phyloP scores from a whole-genome alignment of 2,888 invertebrate species.

The Xestia ashworthii region DNA sequence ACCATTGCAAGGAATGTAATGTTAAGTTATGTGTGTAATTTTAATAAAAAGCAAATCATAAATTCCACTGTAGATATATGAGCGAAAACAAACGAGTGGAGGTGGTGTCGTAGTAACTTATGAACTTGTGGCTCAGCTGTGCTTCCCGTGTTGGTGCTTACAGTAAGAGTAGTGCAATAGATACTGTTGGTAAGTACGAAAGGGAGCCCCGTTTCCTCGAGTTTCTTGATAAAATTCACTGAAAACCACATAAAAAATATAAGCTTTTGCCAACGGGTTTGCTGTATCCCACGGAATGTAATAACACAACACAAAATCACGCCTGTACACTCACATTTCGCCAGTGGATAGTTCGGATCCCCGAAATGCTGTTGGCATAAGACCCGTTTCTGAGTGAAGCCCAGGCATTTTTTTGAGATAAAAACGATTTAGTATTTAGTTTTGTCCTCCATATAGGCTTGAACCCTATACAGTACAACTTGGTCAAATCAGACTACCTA shows the following conservation, averaged over 20 bases:
- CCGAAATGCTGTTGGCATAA: not conserved
- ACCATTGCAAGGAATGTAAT: not conserved
- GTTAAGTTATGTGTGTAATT: not conserved
- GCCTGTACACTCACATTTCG: too few relatives aligned
- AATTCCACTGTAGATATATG: not conserved
- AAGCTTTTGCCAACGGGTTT: not conserved
- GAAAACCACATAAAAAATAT: not conserved
- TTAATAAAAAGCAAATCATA: not conserved
- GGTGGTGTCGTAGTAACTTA: slow-evolving; percentile 5
- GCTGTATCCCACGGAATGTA: not conserved
- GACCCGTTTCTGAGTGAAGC: not conserved
- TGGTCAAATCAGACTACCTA: not conserved
- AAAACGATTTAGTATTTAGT: not conserved
- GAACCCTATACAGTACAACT: not conserved
- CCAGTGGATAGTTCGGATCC: not conserved
- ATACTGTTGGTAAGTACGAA: not conserved
- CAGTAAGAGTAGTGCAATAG: slow-evolving; percentile 2
- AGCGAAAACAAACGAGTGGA: not conserved
- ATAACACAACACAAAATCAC: not conserved
- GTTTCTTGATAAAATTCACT: not conserved
- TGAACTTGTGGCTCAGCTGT: slow-evolving; percentile 25
- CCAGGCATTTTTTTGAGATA: not conserved
- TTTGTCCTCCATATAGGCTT: too few relatives aligned
- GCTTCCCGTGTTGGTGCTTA: not conserved
- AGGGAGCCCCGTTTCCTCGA: not conserved